A percentile compares a stretch with the other conserved stretches of the same genome.
These are phyloP conservation scores for Chrysolina americana DNA, from an alignment of 2,888 invertebrate genomes.

Conservation along the genomic window DNA sequence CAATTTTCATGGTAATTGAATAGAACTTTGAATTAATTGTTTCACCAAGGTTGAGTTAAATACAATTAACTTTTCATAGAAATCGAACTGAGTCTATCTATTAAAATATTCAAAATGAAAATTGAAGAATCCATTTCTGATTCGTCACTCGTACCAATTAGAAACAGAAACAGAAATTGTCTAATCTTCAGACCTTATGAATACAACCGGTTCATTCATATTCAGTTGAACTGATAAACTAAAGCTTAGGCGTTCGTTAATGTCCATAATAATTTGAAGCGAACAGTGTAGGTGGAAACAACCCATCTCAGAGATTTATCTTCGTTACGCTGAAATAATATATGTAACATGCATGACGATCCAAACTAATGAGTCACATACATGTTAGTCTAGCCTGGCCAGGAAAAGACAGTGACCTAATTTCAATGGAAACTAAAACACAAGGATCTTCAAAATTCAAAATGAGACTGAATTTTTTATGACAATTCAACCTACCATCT, in stretches of 20 bases:
- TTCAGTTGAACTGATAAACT: neutral
- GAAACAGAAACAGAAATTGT: too few species aligned
- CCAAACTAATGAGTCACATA: neutral
- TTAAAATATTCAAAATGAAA: too few species aligned
- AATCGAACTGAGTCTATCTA: too few species aligned
- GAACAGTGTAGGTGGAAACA: constrained; percentile 14
- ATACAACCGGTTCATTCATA: constrained; percentile 1
- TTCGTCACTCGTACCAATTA: too few species aligned
- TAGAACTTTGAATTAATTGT: too few species aligned
- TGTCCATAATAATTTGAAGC: constrained; percentile 1
- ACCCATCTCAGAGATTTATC: constrained; percentile 13
- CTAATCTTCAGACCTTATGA: neutral
- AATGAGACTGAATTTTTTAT: too few species aligned
- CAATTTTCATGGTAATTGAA: too few species aligned
- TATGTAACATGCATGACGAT: constrained; percentile 1
- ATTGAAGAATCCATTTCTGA: too few species aligned
- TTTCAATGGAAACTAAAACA: neutral
- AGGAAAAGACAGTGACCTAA: constrained; percentile 7
- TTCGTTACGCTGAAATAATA: constrained; percentile 6
- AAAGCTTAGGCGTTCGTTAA: constrained; percentile 1
- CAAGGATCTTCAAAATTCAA: neutral
- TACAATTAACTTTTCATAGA: too few species aligned
- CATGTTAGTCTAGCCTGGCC: neutral
- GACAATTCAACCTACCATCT: too few species aligned
- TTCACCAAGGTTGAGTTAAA: too few species aligned